phyloP scores from a whole-genome alignment of 2,888 invertebrate genomes.

The Cataglyphis albicans region DNA sequence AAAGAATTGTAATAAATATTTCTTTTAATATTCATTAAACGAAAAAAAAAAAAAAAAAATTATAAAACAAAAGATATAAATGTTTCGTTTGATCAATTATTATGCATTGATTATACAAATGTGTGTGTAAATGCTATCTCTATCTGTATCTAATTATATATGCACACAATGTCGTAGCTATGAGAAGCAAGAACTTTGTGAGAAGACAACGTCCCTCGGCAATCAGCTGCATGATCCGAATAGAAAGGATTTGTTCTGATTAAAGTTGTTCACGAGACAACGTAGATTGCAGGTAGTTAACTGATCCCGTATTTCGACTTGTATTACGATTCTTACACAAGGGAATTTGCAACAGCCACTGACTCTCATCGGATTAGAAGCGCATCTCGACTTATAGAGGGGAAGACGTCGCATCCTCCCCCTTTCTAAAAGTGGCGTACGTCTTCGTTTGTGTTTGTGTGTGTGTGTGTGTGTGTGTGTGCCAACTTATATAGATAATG shows the following conservation, averaged over 20 bases:
- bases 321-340: slow-evolving; percentile 48
- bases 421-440: slow-evolving; percentile 28
- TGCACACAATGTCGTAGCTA: not conserved
- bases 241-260: slow-evolving; percentile 55
- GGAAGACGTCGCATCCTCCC: slow-evolving; percentile 6
- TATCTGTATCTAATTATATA: not conserved
- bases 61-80: not conserved
- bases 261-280: slow-evolving; percentile 60
- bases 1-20: not conserved
- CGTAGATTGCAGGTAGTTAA: slow-evolving; percentile 30
- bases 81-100: slow-evolving; percentile 2
- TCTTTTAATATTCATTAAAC: not conserved
- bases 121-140: not conserved
- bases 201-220: not conserved
- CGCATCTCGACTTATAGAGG: slow-evolving; percentile 37
- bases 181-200: not conserved
- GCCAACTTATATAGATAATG: slow-evolving; percentile 25
- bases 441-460: not conserved
- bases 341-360: slow-evolving; percentile 61
- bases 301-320: slow-evolving; percentile 62
- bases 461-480: too few species aligned
- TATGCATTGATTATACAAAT: not conserved
- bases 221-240: slow-evolving; percentile 22
- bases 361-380: slow-evolving; percentile 59
- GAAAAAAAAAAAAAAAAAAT: not conserved